Conservation (phyloP, 1,140 invertebrate genomes). For the Alviniconcha marisindica region DNA sequence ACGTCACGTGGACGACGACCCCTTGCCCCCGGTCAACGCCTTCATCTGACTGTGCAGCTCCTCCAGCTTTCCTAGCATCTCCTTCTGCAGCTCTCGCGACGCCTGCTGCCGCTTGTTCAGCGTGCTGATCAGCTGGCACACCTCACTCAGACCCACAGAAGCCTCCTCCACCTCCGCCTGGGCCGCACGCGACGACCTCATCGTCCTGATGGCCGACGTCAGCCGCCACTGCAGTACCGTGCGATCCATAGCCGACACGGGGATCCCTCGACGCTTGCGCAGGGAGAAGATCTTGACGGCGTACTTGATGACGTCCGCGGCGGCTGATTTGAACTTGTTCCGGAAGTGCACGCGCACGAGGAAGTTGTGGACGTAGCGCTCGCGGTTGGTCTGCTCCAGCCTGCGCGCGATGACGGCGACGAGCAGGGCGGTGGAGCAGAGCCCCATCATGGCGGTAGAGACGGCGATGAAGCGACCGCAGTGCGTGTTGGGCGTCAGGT, state of each 20-base stretch:
- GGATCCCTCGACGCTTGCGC: constrained; percentile 6
- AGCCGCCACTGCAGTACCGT: constrained; percentile 42
- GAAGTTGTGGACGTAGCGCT: constrained; percentile 76
- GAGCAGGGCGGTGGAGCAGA: constrained; percentile 74
- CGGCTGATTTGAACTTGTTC: constrained; percentile 69
- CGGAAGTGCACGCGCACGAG: constrained; percentile 73
- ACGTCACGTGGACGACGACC: too few relatives aligned
- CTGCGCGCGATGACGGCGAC: constrained; percentile 74
- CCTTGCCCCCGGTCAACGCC: background rate
- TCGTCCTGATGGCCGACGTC: constrained; percentile 43
- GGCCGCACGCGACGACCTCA: constrained; percentile 35
- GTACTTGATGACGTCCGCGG: constrained; percentile 72
- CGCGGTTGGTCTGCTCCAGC: constrained; percentile 72
- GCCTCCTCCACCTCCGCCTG: constrained; percentile 38
- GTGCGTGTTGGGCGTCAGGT: constrained; percentile 70
- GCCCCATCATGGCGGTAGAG: constrained; percentile 73
- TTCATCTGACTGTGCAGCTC: constrained; percentile 24
- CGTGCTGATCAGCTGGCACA: constrained; percentile 30
- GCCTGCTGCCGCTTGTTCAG: constrained; percentile 13
- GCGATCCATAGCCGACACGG: constrained; percentile 11
- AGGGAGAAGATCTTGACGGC: constrained; percentile 57
- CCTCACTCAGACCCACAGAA: constrained; percentile 49
- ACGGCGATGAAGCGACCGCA: constrained; percentile 75
- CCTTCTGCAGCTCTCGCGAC: background rate
- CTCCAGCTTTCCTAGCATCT: constrained; percentile 10